Conservation (phyloP, 2,888 invertebrate species). For the Agrotis exclamationis region DNA sequence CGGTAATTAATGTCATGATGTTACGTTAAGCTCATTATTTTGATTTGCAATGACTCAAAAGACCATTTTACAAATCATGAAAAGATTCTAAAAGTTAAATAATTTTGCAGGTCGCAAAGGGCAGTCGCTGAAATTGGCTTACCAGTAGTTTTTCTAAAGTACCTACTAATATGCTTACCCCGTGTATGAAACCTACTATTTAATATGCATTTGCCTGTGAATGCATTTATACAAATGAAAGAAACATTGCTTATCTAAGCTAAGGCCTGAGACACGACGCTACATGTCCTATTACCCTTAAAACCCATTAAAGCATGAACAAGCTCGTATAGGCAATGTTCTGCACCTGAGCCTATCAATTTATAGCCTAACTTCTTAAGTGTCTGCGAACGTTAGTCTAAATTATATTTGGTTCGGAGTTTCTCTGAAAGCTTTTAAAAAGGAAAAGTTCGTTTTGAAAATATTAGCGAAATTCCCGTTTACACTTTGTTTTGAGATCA, state of each 20-base stretch:
- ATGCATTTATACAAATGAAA: background rate
- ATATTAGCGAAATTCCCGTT: constrained; percentile 60
- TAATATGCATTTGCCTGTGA: background rate
- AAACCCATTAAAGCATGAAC: constrained; percentile 26
- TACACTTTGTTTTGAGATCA: constrained; percentile 54
- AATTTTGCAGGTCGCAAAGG: background rate
- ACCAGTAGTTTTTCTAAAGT: background rate
- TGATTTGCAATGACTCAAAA: background rate
- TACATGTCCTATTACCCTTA: constrained; percentile 13
- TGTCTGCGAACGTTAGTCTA: constrained; percentile 44
- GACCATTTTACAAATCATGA: background rate
- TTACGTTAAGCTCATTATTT: no score
- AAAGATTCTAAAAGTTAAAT: background rate
- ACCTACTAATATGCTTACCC: no score
- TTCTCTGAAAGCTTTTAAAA: constrained; percentile 65
- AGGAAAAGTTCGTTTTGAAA: constrained; percentile 65
- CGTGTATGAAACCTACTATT: no score
- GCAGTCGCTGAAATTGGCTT: background rate
- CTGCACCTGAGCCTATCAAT: constrained; percentile 56
- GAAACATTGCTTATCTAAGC: background rate
- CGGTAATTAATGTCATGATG: no score
- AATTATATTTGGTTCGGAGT: constrained; percentile 50
- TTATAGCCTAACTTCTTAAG: constrained; percentile 56
- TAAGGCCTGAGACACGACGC: background rate
- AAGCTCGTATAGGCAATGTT: constrained; percentile 37